phyloP scores from a whole-genome alignment of 2,113 vertebrate species.

The Amblyornis subalaris region DNA sequence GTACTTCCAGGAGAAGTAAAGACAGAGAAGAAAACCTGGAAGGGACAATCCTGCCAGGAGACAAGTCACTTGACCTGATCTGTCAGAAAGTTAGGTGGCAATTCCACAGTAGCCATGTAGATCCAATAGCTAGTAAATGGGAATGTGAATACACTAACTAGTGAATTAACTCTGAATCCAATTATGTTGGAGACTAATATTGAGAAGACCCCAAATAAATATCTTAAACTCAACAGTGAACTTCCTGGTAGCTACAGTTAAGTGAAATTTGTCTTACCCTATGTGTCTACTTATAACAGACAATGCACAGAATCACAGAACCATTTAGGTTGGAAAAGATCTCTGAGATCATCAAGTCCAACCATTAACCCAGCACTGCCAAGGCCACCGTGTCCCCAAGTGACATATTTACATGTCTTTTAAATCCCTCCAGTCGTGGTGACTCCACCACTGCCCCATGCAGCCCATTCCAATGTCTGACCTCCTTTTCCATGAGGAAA shows the following conservation, averaged over 20 bases:
- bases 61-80: background rate
- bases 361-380: background rate
- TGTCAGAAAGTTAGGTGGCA: background rate
- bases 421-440: background rate
- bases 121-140: background rate
- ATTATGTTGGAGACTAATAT: background rate
- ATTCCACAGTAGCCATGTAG: background rate
- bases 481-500: background rate
- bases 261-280: background rate
- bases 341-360: background rate
- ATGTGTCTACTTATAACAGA: background rate
- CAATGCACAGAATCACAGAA: background rate
- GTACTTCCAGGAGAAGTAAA: background rate
- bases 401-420: background rate
- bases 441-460: background rate
- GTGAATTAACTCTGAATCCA: background rate
- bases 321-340: background rate
- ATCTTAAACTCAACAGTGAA: background rate
- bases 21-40: background rate
- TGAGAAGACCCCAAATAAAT: background rate
- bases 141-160: background rate
- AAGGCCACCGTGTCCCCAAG: background rate
- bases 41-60: background rate
- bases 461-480: background rate
- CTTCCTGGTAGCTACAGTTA: background rate